Base-by-base conservation (phyloP, 37 sponge, comb jelly and placozoan genomes). In the Aplysina aerophoba region DNA sequence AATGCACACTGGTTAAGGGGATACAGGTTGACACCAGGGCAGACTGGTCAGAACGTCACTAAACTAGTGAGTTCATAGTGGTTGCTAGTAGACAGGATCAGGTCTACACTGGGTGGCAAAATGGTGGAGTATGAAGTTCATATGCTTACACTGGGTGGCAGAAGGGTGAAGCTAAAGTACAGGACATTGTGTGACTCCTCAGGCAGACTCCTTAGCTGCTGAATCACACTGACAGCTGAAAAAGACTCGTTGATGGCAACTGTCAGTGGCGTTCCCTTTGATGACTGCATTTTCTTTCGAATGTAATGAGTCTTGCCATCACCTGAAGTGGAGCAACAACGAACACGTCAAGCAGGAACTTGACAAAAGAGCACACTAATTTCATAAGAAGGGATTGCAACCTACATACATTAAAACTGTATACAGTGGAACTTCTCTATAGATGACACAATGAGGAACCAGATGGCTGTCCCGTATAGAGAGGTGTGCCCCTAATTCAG, bases 231-330 rank as follows among this genome's bases (percentile, higher is more conserved):
- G 1, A 84, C 80, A 34, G 86, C 87, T 86, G 85, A 90, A 79
- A 96, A 96, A 0, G 94, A 92, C 54, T 96, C 97, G 50, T 94
- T 93, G 79, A 96, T 84, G 22, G 95, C 86, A 61, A 96, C 90
- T 25, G 86, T 90, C 36, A 87, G 75, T 53, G 80, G 73, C 24
- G 4, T 19, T 25, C 24, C 34, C 35, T 15, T 14, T 36, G n/a
- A 39, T 0, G 16, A 3, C 28, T 59, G 24, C 53, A 94, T 60
- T 73, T 94, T 90, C 53, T 87, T 55, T 62, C 83, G 84, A 58
- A 96, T 96, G 84, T 94, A 94, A 65, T 96, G 97, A 0, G 97
- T 91, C 82, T 96, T 96, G 13, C 97, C 97, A 87, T 96, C 88
- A 59, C 97, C 97, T 90, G 73, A 24, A 28, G 39, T 36, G 16